Base-by-base conservation (phyloP, 1,140 invertebrate species). In the Drosophila melanogaster region DNA sequence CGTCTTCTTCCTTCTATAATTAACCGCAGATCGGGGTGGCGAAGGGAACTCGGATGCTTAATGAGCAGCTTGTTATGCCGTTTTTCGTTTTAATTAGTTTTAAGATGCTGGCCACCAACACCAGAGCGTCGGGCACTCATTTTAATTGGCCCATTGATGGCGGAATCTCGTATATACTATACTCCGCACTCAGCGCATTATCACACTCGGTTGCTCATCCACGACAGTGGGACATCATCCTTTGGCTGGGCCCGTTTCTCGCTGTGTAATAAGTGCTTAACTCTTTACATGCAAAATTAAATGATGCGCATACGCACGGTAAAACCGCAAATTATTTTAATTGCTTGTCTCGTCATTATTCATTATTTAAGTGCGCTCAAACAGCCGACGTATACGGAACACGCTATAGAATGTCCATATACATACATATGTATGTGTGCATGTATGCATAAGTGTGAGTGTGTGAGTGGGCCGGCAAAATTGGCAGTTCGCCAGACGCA, bases 321-420 rank as follows among this genome's bases (percentile, higher is more conserved):
- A 91, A 81, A 91, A 90, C 90, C 90, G 83, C 90, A 91, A 91
- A 91, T 91, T 91, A 91, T 91, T 91, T 91, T 91, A 91, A 91
- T 91, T 91, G 90, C 90, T 90, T 91, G 90, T 91, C 90, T 91
- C 83, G 90, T 91, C 90, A 91, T 91, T 91, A 91, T 91, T 91
- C 90, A 91, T 90, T 91, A 91, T 91, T 91, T 91, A 90, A 91
- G 85, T 81, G 73, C 78, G 73, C 77, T 83, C 85, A 91, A 87
- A 83, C 79, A 89, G 78, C 60, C 73, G 64, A 71, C 51, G 61
- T 50, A 79, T 64, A 78, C 57, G 59, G 61, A 74, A 55, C 70
- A 66, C 57, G 53, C 41, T 46, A 78, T 46, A 72, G 59, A 44
- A 72, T 73, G 49, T 81, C 47, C 38, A 66, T 55, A 62, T 30